These are phyloP conservation scores for Enteromius viviparus DNA, from an alignment of 2,797 vertebrate genomes.

Conservation along the genomic window DNA sequence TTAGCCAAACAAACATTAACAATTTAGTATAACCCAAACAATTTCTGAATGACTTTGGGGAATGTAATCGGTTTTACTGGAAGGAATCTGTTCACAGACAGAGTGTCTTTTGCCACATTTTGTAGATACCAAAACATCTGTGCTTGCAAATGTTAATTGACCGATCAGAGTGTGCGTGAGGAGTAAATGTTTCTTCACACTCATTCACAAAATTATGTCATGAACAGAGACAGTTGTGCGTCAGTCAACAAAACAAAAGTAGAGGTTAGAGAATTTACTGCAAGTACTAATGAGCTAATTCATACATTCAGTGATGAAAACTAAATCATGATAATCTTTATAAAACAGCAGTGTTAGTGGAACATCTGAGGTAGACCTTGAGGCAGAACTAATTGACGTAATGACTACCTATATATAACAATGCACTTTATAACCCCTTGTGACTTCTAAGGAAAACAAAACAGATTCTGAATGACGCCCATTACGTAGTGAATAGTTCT, in stretches of 20 bases:
- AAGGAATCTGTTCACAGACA: conserved; percentile 35
- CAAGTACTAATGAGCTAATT: neutral
- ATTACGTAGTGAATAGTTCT: conserved; percentile 22
- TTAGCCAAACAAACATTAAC: conserved; percentile 43
- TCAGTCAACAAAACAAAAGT: neutral
- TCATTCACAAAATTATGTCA: conserved; percentile 4
- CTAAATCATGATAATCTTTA: neutral
- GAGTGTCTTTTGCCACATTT: conserved; percentile 32
- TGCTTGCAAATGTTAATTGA: conserved; percentile 64
- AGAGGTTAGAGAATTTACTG: neutral
- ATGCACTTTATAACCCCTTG: conserved; percentile 78
- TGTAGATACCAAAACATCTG: conserved; percentile 68
- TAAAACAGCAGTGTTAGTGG: conserved; percentile 5
- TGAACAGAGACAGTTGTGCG: neutral
- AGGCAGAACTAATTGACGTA: conserved; percentile 6
- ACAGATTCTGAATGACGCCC: neutral
- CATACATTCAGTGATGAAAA: neutral
- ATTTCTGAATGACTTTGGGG: conserved; percentile 35
- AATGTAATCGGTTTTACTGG: conserved; percentile 43
- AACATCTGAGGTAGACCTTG: conserved; percentile 23
- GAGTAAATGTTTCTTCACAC: conserved; percentile 32
- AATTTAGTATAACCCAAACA: conserved; percentile 42
- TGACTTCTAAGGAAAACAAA: conserved; percentile 61
- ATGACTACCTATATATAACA: conserved; percentile 69
- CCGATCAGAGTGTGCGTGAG: conserved; percentile 49